These are phyloP conservation scores for Pluvianellus socialis DNA, from an alignment of 2,113 vertebrate genomes.

Conservation along the genomic window DNA sequence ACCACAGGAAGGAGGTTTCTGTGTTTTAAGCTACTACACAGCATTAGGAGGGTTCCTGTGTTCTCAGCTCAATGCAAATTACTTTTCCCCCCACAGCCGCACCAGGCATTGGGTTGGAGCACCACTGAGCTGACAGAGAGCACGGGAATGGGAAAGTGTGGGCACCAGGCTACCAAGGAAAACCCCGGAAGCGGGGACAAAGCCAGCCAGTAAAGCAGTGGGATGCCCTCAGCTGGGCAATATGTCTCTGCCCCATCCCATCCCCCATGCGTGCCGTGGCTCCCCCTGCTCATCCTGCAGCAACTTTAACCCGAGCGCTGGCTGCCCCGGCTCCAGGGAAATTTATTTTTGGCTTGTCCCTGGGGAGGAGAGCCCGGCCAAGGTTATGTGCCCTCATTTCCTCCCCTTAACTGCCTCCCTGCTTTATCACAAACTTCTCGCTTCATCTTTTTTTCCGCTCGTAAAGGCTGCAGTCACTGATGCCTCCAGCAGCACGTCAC, in stretches of 20 bases:
- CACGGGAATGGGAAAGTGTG: rapidly evolving
- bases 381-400: background rate
- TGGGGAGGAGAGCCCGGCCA: background rate
- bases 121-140: background rate
- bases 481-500: background rate
- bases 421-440: slow-evolving; percentile 45
- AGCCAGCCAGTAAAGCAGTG: background rate
- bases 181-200: rapidly evolving
- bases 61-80: background rate
- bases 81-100: background rate
- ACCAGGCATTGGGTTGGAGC: background rate
- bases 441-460: slow-evolving; percentile 59
- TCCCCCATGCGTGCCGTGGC: rapidly evolving
- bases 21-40: background rate
- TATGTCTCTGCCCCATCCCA: background rate
- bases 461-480: background rate
- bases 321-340: background rate
- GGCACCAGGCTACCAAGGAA: background rate
- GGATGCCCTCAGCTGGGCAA: background rate
- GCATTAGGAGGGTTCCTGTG: background rate
- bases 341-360: background rate
- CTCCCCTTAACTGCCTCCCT: slow-evolving; percentile 43
- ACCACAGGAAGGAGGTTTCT: background rate
- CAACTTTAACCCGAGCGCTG: background rate
- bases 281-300: background rate